Percentiles rank a stretch among this genome's conserved stretches.
phyloP scores from a whole-genome alignment of 2,113 vertebrate genomes.

The Rhinolophus sinicus region DNA sequence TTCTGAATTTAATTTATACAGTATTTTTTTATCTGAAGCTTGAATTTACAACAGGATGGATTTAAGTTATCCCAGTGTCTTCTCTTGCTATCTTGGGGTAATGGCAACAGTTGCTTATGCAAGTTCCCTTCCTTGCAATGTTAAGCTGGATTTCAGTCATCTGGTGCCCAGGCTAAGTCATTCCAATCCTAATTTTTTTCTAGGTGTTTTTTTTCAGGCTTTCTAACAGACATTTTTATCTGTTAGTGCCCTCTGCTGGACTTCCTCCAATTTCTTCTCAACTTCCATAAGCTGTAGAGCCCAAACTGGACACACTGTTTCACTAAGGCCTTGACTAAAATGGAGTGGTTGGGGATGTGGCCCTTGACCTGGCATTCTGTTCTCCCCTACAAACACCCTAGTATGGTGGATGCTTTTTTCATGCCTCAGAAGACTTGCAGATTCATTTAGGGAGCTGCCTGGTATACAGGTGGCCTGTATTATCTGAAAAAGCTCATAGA shows the following conservation, averaged over 20 bases:
- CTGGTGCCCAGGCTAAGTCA: not conserved
- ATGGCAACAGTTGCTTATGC: not conserved
- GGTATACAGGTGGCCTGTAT: not conserved
- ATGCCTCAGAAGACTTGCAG: not conserved
- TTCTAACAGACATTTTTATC: not conserved
- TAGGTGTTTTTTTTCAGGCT: not conserved
- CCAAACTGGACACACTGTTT: not conserved
- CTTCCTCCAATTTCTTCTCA: not conserved
- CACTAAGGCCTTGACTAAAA: not conserved
- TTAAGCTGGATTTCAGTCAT: not conserved
- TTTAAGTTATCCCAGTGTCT: not conserved
- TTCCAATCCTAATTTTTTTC: slow-evolving; percentile 11
- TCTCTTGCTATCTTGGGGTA: not conserved
- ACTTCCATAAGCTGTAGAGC: not conserved
- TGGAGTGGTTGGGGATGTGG: too few species aligned
- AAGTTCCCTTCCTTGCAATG: not conserved
- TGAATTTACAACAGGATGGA: not conserved
- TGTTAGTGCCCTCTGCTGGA: not conserved
- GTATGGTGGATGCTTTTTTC: not conserved
- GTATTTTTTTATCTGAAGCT: not conserved
- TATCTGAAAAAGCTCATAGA: not conserved
- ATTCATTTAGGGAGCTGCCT: not conserved
- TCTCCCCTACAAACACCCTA: too few species aligned
- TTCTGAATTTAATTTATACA: not conserved
- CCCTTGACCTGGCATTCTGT: not conserved